These are phyloP conservation scores for Apodemia duryi DNA, from an alignment of 2,888 invertebrate genomes.

Conservation along the genomic window DNA sequence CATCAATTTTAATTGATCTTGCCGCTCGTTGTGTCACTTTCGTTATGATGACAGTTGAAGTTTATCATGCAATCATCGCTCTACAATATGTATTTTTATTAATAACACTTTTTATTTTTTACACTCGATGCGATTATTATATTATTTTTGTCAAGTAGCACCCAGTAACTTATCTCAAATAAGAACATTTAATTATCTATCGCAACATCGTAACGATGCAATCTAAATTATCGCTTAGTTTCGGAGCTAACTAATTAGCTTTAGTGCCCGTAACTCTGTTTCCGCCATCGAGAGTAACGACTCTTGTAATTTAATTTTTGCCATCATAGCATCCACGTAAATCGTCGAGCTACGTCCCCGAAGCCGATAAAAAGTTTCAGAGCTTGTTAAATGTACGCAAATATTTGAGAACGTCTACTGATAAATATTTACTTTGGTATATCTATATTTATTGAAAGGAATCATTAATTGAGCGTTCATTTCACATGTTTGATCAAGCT, in stretches of 20 bases:
- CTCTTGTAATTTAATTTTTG: constrained; percentile 60
- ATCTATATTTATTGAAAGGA: constrained; percentile 2
- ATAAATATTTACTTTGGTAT: constrained; percentile 8
- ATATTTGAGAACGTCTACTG: constrained; percentile 25
- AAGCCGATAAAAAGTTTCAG: constrained; percentile 46
- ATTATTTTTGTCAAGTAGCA: background rate
- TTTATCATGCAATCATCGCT: too few relatives aligned
- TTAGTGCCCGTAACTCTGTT: constrained; percentile 51
- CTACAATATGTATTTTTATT: too few relatives aligned
- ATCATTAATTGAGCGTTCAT: background rate
- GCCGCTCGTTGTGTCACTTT: too few relatives aligned
- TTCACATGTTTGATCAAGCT: background rate
- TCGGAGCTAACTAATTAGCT: constrained; percentile 61
- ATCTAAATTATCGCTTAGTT: constrained; percentile 64
- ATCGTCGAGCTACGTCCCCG: constrained; percentile 27
- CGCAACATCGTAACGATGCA: constrained; percentile 37
- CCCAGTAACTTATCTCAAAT: background rate
- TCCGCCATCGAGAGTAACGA: constrained; percentile 42
- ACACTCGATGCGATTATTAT: too few relatives aligned
- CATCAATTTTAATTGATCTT: too few relatives aligned
- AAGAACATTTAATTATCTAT: constrained; percentile 34
- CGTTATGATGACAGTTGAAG: too few relatives aligned
- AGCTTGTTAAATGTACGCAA: constrained; percentile 39
- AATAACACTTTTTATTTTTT: too few relatives aligned
- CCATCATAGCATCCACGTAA: constrained; percentile 35